Evolutionary conservation across 2,888 invertebrate genomes (phyloP), one percentile per base, ranked within the genome.

Genomic region (Graphium colonna): DNA sequence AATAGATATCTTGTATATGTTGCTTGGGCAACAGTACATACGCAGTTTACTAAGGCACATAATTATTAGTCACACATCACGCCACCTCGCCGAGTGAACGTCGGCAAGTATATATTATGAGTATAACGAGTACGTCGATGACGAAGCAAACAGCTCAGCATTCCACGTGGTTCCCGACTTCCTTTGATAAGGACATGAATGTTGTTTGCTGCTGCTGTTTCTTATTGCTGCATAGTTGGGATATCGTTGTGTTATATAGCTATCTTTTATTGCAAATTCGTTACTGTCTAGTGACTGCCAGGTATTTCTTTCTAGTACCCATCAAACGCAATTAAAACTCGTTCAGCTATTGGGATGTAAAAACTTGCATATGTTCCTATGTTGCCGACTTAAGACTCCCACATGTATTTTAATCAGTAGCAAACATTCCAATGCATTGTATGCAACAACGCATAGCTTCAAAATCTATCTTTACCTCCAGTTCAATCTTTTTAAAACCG

Each of bases 81-180:
- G 63, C 68, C 67, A 68, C 67, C 59, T 59, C 60, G 51, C 31
- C 47, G 54, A 51, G 51, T 43, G 53, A 50, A 43, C 52, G 51
- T 54, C 46, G 40, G 4, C 28, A 16, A 21, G 43, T 44, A 36
- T 18, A 39, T 47, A 49, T 50, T 16, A 48, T 38, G 33, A 26
- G 21, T 53, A 57, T 44, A 33, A 40, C 49, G 12, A 21, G 54
- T 41, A 39, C 40, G 51, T 15, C 18, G 43, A 46, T 48, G 56
- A 56, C 69, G 69, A 70, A 66, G 67, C 67, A 69, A 67, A 50
- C 55, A 60, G 53, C 57, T 51, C 60, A 52, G 57, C 69, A 69
- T 71, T 66, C 68, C 65, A 65, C 51, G 61, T 51, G 54, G 63
- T 66, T 69, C 64, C 65, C 63, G 63, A 59, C 56, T 50, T 62